Base-by-base conservation (phyloP, 2,113 vertebrate genomes). In the Cheirogaleus medius region DNA sequence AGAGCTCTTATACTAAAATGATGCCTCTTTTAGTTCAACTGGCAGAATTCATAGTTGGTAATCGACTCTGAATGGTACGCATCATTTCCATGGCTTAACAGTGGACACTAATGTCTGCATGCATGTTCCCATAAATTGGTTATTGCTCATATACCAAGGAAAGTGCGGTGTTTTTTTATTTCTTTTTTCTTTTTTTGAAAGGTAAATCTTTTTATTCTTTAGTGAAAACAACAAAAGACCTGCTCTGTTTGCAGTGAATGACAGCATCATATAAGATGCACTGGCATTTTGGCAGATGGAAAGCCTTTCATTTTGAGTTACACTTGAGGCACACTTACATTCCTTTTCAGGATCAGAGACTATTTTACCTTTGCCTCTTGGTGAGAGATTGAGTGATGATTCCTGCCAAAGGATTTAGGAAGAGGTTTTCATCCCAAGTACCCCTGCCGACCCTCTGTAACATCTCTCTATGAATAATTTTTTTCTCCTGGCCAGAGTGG, bases 331-430 rank as follows among this genome's bases (percentile, higher is more conserved):
- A 95, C 91, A 73, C 94, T 98, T 97, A 95, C 90, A 92, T 97
- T 98, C 98, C 91, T 96, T 97, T 97, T 95, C 52, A 90, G 97
- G 95, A 98, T 95, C 58, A 94, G 94, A 88, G 80, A 97, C 95
- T 92, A 97, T 98, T 98, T 98, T 98, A 95, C 69, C 29, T 88
- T 44, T 89, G 80, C 34, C 74, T 92, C 80, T 81, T 80, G 58
- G 83, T 87, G 76, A 94, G 64, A 71, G 29, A 37, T 21, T 82
- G 63, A 89, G 37, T 85, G 73, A 89, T 78, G 90, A 73, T 66
- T 68, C 39, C 69, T 71, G 94, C 9, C 74, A 89, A 82, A 94
- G 83, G 66, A 49, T 92, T 94, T 5, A 29, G 86, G 47, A 89
- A 74, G 27, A 74, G 1, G 21, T 47, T 96, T 95, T n/a, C 32